Percentiles rank a stretch among this genome's conserved stretches.
phyloP scores from a whole-genome alignment of 2,888 invertebrate genomes.

The Trissoscelio sp. region DNA sequence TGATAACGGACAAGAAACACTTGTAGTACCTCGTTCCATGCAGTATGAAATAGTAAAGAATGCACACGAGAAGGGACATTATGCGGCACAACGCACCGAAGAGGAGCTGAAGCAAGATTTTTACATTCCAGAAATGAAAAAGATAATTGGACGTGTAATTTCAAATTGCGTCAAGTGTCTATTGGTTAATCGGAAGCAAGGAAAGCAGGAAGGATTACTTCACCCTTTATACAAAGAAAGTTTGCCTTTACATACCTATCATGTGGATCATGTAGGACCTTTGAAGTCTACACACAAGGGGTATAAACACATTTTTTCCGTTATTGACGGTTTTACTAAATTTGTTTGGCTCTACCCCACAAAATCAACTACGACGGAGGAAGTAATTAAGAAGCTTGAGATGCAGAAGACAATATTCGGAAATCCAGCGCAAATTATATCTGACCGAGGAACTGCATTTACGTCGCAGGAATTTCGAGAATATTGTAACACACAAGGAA shows the following conservation, averaged over 20 bases:
- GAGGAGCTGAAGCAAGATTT: constrained; percentile 10
- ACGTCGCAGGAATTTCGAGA: constrained; percentile 1
- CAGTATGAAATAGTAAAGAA: constrained; percentile 15
- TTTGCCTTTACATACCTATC: constrained; percentile 51
- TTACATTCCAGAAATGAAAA: constrained; percentile 15
- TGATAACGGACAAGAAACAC: constrained; percentile 7
- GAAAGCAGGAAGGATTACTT: constrained; percentile 57
- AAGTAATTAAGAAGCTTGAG: constrained; percentile 72
- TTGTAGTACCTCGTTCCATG: constrained; percentile 45
- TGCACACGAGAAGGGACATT: constrained; percentile 49
- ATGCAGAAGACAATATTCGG: constrained; percentile 78
- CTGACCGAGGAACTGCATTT: constrained; percentile 74
- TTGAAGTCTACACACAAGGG: constrained; percentile 36
- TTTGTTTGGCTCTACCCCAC: constrained; percentile 27
- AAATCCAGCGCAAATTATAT: constrained; percentile 77
- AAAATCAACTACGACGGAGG: constrained; percentile 13
- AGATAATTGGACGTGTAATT: constrained; percentile 1
- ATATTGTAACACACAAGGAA: background rate
- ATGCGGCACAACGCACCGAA: constrained; percentile 17
- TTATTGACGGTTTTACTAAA: constrained; percentile 11
- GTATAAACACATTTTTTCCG: background rate
- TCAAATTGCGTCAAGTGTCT: constrained; percentile 51
- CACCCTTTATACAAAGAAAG: constrained; percentile 46
- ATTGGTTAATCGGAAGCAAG: constrained; percentile 39
- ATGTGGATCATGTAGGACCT: constrained; percentile 54